These are phyloP conservation scores for Lithobates sylvaticus DNA, from an alignment of 2,797 vertebrate genomes.

Conservation along the genomic window DNA sequence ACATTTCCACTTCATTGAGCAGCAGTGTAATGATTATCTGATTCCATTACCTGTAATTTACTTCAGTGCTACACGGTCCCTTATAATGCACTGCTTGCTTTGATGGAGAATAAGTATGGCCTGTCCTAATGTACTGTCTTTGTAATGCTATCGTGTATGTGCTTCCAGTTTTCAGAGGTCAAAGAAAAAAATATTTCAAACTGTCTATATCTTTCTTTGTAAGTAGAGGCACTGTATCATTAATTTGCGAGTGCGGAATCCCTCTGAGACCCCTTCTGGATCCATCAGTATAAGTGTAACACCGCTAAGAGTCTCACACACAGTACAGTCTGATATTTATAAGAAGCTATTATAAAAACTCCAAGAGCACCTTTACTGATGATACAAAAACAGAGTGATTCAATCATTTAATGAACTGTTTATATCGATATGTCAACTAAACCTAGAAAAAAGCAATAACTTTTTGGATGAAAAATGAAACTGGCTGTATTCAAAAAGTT, in stretches of 20 bases:
- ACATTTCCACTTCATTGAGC: conserved; percentile 57
- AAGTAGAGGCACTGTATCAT: not conserved
- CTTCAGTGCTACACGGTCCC: conserved; percentile 28
- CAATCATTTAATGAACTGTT: no score
- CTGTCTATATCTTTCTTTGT: not conserved
- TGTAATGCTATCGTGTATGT: conserved; percentile 11
- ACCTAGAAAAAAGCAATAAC: no score
- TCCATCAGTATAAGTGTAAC: not conserved
- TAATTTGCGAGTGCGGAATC: not conserved
- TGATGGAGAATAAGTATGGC: conserved; percentile 39
- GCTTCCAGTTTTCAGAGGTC: conserved; percentile 6
- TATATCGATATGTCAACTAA: no score
- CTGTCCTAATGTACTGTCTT: conserved; percentile 34
- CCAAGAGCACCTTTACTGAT: no score
- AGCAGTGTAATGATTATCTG: conserved; percentile 56
- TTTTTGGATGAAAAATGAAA: no score
- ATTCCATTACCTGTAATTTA: conserved; percentile 59
- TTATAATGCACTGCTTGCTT: conserved; percentile 44
- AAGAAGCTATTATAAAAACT: not conserved
- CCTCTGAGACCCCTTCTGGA: not conserved
- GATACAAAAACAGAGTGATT: no score
- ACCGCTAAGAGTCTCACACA: not conserved
- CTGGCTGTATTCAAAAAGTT: no score
- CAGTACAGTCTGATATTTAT: not conserved
- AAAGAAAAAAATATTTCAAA: not conserved